Percentiles rank a stretch among this genome's conserved stretches.
phyloP scores from a whole-genome alignment of 2,113 vertebrate genomes.

The Sula dactylatra region DNA sequence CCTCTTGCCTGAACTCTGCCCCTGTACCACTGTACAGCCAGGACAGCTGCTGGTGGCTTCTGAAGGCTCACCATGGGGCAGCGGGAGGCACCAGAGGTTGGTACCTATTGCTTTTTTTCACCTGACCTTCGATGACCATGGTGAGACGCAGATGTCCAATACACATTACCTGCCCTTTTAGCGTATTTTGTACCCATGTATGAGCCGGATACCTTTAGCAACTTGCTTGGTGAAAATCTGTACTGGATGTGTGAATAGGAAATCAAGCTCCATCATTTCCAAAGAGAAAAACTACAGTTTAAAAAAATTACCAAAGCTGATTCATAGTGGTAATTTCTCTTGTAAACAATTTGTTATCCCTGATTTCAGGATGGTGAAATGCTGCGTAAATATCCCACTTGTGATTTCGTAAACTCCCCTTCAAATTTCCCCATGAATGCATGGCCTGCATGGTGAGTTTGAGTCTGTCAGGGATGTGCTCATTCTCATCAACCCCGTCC shows the following conservation, averaged over 20 bases:
- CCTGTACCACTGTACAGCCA: too few species aligned
- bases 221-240: background rate
- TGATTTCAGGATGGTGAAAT: background rate
- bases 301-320: background rate
- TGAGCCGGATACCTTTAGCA: background rate
- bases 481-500: fast-evolving
- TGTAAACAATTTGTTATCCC: background rate
- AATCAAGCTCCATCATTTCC: background rate
- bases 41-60: background rate
- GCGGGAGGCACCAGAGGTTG: background rate
- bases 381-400: background rate
- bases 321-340: background rate
- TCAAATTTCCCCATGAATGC: background rate
- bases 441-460: fast-evolving
- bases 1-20: background rate
- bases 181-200: background rate
- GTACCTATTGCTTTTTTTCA: background rate
- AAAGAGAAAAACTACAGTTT: background rate
- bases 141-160: background rate
- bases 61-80: background rate
- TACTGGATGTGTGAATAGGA: background rate
- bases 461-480: background rate
- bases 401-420: background rate
- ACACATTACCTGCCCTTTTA: background rate
- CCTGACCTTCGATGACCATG: background rate